These are phyloP conservation scores for Pollimyrus isidori DNA, from an alignment of 2,113 vertebrate genomes.

Conservation along the genomic window DNA sequence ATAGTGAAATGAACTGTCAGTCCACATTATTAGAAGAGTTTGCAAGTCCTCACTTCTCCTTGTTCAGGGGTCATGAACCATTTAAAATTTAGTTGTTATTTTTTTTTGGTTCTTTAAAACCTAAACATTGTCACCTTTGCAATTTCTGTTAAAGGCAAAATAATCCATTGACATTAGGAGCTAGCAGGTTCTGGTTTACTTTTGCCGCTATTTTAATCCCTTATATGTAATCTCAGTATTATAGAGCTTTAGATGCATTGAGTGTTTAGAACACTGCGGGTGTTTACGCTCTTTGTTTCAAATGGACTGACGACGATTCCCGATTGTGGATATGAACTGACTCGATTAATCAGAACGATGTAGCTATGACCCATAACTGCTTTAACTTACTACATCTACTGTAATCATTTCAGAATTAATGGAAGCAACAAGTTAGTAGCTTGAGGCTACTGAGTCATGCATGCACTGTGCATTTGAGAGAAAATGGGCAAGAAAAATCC, in stretches of 20 bases:
- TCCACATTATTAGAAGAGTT: neutral
- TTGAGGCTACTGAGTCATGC: neutral
- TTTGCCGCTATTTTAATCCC: neutral
- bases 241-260: neutral
- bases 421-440: neutral
- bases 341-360: neutral
- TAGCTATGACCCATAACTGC: neutral
- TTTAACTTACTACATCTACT: neutral
- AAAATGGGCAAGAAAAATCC: neutral
- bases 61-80: neutral
- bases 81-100: neutral
- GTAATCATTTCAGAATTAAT: neutral
- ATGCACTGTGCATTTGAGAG: neutral
- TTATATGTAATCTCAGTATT: neutral
- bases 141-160: neutral
- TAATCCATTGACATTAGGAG: neutral
- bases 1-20: neutral
- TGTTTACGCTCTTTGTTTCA: neutral
- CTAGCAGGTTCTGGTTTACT: neutral
- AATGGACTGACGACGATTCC: neutral
- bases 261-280: neutral
- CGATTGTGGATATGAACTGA: neutral
- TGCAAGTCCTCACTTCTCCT: neutral
- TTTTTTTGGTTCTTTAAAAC: neutral
- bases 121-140: neutral